These are phyloP conservation scores for Rousettus leschenaultii DNA, from an alignment of 2,113 vertebrate genomes.

Conservation along the genomic window DNA sequence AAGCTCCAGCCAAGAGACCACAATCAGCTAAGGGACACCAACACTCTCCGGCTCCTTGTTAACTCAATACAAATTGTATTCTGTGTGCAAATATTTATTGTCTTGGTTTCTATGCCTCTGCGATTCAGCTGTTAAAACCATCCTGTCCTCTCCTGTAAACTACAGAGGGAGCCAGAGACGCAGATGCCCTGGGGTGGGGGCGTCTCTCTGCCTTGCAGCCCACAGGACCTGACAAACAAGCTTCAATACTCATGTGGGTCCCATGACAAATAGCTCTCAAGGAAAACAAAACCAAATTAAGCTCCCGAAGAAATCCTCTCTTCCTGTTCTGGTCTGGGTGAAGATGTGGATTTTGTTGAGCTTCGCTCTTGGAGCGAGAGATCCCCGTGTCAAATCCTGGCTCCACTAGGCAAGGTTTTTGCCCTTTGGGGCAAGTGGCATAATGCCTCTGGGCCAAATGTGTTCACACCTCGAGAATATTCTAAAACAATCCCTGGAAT, in stretches of 20 bases:
- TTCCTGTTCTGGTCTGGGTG: background rate
- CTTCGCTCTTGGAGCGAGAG: background rate
- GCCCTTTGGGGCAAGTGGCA: background rate
- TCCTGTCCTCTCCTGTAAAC: background rate
- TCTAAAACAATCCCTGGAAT: background rate
- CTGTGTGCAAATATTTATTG: background rate
- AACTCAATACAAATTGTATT: background rate
- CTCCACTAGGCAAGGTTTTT: no score
- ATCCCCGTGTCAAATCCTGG: background rate
- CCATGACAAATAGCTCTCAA: background rate
- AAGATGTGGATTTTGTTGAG: background rate
- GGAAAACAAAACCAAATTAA: background rate
- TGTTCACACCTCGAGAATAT: background rate
- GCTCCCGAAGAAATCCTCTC: background rate
- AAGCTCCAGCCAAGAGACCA: background rate
- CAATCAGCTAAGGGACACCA: background rate
- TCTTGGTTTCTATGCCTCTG: background rate
- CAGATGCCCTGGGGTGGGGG: background rate
- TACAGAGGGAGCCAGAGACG: background rate
- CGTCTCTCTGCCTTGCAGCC: background rate
- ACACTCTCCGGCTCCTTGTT: background rate
- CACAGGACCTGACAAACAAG: background rate
- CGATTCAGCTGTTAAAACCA: background rate
- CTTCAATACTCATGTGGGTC: background rate
- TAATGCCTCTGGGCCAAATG: background rate